These are phyloP conservation scores for Nebria ingens DNA, from an alignment of 1,140 invertebrate genomes.

Conservation along the genomic window DNA sequence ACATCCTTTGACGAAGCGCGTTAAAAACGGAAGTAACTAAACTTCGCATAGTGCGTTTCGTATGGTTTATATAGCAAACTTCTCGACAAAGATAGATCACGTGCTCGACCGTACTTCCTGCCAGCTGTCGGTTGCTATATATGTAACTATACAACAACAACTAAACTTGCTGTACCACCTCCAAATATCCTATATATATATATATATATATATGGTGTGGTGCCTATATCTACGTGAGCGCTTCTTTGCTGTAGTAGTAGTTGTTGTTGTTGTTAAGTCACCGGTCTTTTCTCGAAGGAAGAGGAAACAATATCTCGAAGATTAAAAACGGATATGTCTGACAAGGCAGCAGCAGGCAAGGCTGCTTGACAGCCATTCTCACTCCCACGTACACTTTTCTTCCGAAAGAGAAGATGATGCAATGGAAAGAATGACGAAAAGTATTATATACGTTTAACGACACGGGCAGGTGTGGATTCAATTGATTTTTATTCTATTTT, in stretches of 20 bases:
- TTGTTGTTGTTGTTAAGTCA: neutral
- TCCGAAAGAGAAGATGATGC: neutral
- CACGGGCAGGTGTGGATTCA: too few species aligned
- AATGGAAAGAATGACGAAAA: neutral
- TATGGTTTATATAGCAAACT: too few species aligned
- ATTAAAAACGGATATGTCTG: conserved; percentile 5
- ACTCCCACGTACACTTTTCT: neutral
- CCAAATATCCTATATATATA: neutral
- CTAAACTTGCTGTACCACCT: neutral
- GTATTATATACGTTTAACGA: neutral
- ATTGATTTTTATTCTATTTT: too few species aligned
- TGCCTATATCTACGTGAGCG: neutral
- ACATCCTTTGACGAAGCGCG: neutral
- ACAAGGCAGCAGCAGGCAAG: neutral
- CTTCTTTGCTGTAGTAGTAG: neutral
- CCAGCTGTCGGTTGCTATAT: neutral
- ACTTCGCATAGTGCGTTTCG: neutral
- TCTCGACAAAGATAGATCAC: conserved; percentile 1
- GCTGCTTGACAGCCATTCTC: neutral
- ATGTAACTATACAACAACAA: too few species aligned
- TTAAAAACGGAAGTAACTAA: neutral
- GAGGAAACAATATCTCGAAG: conserved; percentile 5
- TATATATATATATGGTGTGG: neutral
- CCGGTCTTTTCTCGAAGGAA: neutral
- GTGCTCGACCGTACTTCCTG: neutral